A percentile compares a stretch with the other conserved stretches of the same genome.
Conservation (phyloP, 1,140 invertebrate species). For the Aphis gossypii region DNA sequence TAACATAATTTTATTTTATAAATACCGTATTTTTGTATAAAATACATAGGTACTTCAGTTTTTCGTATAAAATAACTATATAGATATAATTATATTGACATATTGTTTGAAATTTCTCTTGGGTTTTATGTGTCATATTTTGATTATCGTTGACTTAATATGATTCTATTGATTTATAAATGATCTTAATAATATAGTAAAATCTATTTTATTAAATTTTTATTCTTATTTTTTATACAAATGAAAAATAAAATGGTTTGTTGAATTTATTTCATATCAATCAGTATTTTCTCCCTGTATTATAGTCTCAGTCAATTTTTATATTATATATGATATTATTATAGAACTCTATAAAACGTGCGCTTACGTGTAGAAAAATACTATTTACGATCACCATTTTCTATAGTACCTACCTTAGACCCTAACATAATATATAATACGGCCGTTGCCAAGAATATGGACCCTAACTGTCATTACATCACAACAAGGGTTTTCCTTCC, state of each 20-base stretch:
- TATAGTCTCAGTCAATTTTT: neutral
- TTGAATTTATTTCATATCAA: neutral
- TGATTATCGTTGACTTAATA: neutral
- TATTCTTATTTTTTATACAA: neutral
- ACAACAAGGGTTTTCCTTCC: neutral
- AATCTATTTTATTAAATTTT: neutral
- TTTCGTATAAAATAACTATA: no score
- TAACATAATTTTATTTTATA: no score
- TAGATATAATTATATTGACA: neutral
- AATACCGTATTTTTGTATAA: no score
- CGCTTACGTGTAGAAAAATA: neutral
- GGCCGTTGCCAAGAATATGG: neutral
- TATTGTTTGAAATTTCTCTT: neutral
- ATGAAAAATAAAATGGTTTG: neutral
- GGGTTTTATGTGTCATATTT: no score
- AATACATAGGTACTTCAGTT: no score
- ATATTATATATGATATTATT: slow-evolving; percentile 22
- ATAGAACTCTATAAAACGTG: neutral
- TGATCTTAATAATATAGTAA: neutral
- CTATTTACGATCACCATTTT: slow-evolving; percentile 27
- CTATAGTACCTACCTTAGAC: slow-evolving; percentile 23
- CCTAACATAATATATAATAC: slow-evolving; percentile 8
- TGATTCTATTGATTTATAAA: neutral
- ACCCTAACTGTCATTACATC: slow-evolving; percentile 6
- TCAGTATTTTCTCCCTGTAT: neutral